A percentile compares a stretch with the other conserved stretches of the same genome.
Conservation (phyloP, 2,797 vertebrate genomes). For the Hirundo rustica region DNA sequence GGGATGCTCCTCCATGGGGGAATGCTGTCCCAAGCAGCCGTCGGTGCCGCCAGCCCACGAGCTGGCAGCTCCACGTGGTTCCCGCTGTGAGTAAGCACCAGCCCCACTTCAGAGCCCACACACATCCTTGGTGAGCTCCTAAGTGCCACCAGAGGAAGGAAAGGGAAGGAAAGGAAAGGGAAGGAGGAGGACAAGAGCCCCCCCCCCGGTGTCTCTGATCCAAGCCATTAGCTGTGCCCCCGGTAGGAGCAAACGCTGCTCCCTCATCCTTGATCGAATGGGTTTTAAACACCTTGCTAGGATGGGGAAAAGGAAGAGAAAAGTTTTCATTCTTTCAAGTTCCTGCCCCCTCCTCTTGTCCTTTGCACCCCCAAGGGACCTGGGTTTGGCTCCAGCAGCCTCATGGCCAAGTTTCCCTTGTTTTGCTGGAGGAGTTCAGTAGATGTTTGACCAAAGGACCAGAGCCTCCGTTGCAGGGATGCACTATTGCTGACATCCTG, state of each 20-base stretch:
- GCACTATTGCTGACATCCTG: background rate
- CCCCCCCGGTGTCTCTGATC: background rate
- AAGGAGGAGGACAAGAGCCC: background rate
- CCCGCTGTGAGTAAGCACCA: background rate
- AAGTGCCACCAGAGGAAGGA: background rate
- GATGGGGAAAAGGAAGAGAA: background rate
- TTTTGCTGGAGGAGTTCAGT: background rate
- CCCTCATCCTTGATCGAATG: rapidly evolving
- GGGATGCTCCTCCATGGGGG: background rate
- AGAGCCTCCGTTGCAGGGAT: background rate
- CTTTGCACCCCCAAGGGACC: background rate
- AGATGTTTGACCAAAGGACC: background rate
- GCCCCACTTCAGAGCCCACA: conserved; percentile 27
- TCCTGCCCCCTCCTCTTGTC: background rate
- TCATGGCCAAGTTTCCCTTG: background rate
- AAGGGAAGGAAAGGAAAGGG: background rate
- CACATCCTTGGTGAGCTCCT: background rate
- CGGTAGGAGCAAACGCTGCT: background rate
- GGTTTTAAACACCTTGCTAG: background rate
- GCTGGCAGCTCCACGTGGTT: background rate
- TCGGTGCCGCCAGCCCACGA: background rate
- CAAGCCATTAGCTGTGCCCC: background rate
- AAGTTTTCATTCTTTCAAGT: background rate
- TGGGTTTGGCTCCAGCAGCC: background rate
- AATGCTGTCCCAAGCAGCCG: background rate